Conservation (phyloP, 2,113 vertebrate genomes). For the Clarias macrocephalus region DNA sequence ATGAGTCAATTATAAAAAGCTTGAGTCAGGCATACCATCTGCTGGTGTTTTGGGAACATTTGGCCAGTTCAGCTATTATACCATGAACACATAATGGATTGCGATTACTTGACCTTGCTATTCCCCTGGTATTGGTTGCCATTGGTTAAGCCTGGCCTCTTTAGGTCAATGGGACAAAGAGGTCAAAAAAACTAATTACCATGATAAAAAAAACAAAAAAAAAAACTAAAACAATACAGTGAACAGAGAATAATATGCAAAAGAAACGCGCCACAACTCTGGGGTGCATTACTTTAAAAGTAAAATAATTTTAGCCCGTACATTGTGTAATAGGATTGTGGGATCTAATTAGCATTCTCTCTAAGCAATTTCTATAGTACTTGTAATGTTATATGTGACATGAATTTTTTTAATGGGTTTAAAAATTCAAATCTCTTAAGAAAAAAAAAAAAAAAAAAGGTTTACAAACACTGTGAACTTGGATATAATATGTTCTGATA, state of each 20-base stretch:
- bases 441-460: not conserved
- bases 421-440: not conserved
- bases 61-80: not conserved
- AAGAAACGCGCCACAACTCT: too few species aligned
- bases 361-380: not conserved
- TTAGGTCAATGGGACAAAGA: not conserved
- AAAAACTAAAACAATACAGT: not conserved
- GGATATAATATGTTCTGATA: not conserved
- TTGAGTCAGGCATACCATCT: not conserved
- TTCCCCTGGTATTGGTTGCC: not conserved
- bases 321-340: not conserved
- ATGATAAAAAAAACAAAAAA: too few species aligned
- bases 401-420: not conserved
- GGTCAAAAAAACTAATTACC: conserved; percentile 3
- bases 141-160: conserved; percentile 35
- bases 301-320: not conserved
- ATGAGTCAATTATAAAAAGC: not conserved
- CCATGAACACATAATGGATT: conserved; percentile 37
- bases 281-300: not conserved
- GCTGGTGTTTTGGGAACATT: conserved; percentile 37
- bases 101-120: conserved; percentile 46
- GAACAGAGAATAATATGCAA: not conserved
- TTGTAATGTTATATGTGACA: not conserved
- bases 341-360: not conserved
- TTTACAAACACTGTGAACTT: not conserved